Percentiles rank a stretch among this genome's conserved stretches.
Evolutionary conservation across 2,888 invertebrate genomes (phyloP).

Genomic region (Calameuta idolon): DNA sequence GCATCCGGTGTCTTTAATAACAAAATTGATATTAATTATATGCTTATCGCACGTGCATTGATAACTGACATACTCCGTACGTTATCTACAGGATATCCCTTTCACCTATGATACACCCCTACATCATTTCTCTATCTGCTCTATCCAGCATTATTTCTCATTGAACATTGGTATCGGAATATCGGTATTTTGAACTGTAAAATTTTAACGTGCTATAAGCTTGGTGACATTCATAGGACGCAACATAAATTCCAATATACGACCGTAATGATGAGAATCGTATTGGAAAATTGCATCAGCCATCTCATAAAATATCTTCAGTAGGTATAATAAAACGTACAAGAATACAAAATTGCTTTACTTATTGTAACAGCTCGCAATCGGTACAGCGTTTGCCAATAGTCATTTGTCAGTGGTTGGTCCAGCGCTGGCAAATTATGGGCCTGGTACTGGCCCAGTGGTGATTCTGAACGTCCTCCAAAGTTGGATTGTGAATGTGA

Average conservation of each 20-base stretch:
- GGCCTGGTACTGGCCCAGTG: too few relatives aligned
- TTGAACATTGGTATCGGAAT: background rate
- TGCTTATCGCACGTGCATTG: background rate
- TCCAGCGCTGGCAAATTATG: too few relatives aligned
- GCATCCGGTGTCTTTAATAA: background rate
- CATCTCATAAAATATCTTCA: background rate
- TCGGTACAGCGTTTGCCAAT: too few relatives aligned
- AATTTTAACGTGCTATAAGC: background rate
- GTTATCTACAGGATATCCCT: background rate
- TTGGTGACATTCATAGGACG: background rate
- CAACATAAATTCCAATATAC: background rate
- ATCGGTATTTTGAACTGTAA: background rate
- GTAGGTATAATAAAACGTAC: background rate
- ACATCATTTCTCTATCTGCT: background rate
- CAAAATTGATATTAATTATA: background rate
- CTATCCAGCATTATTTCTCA: background rate
- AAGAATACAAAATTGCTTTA: background rate
- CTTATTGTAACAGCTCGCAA: background rate
- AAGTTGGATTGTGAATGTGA: too few relatives aligned
- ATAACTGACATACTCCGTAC: background rate
- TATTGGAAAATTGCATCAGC: background rate
- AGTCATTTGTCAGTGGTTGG: too few relatives aligned
- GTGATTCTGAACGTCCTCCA: too few relatives aligned
- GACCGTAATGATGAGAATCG: background rate
- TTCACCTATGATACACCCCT: background rate